phyloP scores from a whole-genome alignment of 2,113 vertebrate genomes.

The Mastomys natalensis region DNA sequence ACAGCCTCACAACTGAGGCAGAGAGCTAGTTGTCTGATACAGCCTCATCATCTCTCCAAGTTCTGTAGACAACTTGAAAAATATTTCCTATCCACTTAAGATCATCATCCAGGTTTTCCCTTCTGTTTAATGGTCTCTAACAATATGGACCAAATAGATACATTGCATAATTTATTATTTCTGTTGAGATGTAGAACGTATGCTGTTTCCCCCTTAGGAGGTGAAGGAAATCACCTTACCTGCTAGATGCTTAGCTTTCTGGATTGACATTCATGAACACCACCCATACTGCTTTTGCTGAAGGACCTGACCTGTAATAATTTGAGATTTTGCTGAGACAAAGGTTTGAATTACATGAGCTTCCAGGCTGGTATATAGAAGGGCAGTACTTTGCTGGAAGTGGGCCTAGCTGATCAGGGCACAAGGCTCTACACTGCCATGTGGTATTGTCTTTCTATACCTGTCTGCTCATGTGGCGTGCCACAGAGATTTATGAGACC shows the following conservation, averaged over 20 bases:
- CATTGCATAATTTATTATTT: neutral
- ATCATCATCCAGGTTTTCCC: neutral
- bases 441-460: neutral
- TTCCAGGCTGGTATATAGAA: neutral
- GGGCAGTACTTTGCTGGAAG: constrained; percentile 37
- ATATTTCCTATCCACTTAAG: neutral
- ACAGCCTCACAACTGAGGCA: neutral
- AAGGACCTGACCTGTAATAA: constrained; percentile 32
- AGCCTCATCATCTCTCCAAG: neutral
- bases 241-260: constrained; percentile 13
- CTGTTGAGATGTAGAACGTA: neutral
- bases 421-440: too few species aligned
- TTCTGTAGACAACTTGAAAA: neutral
- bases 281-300: neutral
- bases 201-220: neutral
- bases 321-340: constrained; percentile 65
- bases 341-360: constrained; percentile 23
- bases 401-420: neutral
- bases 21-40: neutral
- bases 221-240: neutral
- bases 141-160: neutral
- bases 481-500: neutral
- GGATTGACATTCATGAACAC: neutral
- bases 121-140: neutral
- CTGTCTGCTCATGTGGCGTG: neutral